These are phyloP conservation scores for Parauchenoglanis ngamensis DNA, from an alignment of 2,797 vertebrate genomes.

Conservation along the genomic window DNA sequence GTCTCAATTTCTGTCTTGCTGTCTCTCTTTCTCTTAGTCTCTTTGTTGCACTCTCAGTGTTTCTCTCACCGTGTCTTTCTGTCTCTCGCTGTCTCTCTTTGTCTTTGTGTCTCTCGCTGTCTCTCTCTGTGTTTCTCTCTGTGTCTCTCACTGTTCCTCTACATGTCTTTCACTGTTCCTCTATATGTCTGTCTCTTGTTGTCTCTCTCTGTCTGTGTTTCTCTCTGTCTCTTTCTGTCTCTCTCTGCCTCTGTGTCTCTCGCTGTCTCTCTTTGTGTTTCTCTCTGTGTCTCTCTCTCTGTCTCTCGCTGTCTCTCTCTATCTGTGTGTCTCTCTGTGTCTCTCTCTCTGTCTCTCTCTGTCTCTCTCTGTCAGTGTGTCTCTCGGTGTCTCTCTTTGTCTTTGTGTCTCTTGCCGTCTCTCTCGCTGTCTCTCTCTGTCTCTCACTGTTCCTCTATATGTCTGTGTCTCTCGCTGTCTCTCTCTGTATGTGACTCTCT, in stretches of 20 bases:
- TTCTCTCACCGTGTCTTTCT: background rate
- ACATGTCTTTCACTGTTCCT: no score
- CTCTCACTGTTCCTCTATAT: no score
- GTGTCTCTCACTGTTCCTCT: no score
- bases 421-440: background rate
- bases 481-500: no score
- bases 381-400: background rate
- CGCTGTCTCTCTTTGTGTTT: background rate
- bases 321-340: background rate
- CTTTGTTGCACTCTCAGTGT: no score
- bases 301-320: background rate
- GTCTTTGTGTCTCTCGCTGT: background rate
- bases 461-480: no score
- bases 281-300: background rate
- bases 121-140: background rate
- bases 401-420: no score
- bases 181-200: background rate
- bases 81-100: background rate
- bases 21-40: background rate
- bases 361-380: background rate
- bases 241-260: background rate
- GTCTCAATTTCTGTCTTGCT: no score
- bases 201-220: background rate
- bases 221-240: background rate
- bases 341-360: background rate